Percentiles rank a stretch among this genome's conserved stretches.
Conservation (phyloP, 2,888 invertebrate species). For the Ditylenchus weischeri region DNA sequence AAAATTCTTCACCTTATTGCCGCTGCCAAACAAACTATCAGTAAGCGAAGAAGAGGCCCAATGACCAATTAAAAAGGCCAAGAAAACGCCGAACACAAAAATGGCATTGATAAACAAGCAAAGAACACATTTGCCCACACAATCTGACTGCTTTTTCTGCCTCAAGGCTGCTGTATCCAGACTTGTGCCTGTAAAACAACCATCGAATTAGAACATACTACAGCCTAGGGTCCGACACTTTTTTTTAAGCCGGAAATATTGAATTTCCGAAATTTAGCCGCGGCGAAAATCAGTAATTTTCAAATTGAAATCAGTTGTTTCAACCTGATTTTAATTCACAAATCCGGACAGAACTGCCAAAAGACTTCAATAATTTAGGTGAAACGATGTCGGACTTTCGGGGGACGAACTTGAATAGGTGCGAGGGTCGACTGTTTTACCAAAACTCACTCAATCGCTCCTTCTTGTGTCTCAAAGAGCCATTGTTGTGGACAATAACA, state of each 20-base stretch:
- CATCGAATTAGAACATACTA: background rate
- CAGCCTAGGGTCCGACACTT: too few relatives aligned
- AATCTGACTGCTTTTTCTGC: slow-evolving; percentile 15
- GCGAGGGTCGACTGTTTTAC: too few relatives aligned
- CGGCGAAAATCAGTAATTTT: too few relatives aligned
- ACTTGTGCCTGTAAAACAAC: background rate
- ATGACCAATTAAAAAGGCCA: slow-evolving; percentile 49
- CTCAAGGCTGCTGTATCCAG: background rate
- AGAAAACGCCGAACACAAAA: slow-evolving; percentile 45
- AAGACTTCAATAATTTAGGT: too few relatives aligned
- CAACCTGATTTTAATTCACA: too few relatives aligned
- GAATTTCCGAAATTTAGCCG: too few relatives aligned
- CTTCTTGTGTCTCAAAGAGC: background rate
- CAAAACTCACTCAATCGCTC: slow-evolving; percentile 4
- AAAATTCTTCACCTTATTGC: background rate
- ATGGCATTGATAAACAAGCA: slow-evolving; percentile 45
- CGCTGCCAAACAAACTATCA: background rate
- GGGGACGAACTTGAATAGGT: too few relatives aligned
- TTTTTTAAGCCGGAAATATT: too few relatives aligned
- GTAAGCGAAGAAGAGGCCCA: slow-evolving; percentile 40
- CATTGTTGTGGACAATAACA: background rate
- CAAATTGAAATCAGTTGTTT: too few relatives aligned
- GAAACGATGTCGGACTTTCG: too few relatives aligned
- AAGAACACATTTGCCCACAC: slow-evolving; percentile 39
- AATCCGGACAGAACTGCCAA: too few relatives aligned